These are phyloP conservation scores for Sarotherodon lohbergeri DNA, from an alignment of 2,113 vertebrate genomes.

Conservation along the genomic window DNA sequence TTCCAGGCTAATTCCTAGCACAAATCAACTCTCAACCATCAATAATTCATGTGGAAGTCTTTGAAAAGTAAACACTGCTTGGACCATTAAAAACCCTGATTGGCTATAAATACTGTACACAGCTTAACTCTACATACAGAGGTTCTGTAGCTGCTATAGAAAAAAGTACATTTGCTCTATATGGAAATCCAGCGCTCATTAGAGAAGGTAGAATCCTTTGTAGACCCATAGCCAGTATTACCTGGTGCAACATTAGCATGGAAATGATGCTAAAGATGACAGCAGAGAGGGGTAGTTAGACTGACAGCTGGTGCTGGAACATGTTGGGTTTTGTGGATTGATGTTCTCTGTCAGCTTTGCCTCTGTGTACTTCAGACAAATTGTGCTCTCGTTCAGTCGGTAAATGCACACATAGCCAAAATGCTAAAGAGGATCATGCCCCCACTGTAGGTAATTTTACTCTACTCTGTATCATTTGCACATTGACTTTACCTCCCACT, in stretches of 20 bases:
- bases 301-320: slow-evolving; percentile 44
- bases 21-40: slow-evolving; percentile 53
- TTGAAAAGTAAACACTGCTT: slow-evolving; percentile 64
- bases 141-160: not conserved
- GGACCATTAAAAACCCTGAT: slow-evolving; percentile 56
- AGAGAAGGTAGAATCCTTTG: slow-evolving; percentile 16
- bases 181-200: slow-evolving; percentile 55
- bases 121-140: slow-evolving; percentile 3
- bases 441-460: not conserved
- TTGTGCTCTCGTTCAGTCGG: not conserved
- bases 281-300: slow-evolving; percentile 53
- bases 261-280: slow-evolving; percentile 47
- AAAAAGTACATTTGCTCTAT: not conserved
- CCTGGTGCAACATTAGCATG: slow-evolving; percentile 43
- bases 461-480: not conserved
- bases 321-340: slow-evolving; percentile 34
- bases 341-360: slow-evolving; percentile 46
- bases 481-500: not conserved
- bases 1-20: slow-evolving; percentile 51
- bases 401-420: slow-evolving; percentile 8
- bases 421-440: slow-evolving; percentile 36
- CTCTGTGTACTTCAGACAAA: slow-evolving; percentile 13
- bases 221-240: slow-evolving; percentile 26
- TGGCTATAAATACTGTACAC: slow-evolving; percentile 10
- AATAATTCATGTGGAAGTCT: slow-evolving; percentile 69